Conservation (phyloP, 2,888 invertebrate species). For the Catotricha subobsoleta region DNA sequence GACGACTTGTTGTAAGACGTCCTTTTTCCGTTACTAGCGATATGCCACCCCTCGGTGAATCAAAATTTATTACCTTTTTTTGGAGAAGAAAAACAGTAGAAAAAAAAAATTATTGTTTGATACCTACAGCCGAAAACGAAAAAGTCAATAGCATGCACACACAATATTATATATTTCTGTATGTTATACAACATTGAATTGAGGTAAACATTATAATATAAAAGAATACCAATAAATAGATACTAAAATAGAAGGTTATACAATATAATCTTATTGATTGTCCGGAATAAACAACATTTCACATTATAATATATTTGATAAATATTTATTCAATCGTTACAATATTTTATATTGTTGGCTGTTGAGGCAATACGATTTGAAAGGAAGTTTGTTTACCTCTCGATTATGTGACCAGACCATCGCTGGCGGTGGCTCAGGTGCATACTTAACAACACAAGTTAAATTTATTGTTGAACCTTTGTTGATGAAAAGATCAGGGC, state of each 20-base stretch:
- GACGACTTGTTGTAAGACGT: slow-evolving; percentile 58
- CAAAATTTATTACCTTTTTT: slow-evolving; percentile 79
- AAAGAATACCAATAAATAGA: too few relatives aligned
- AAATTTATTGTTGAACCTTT: slow-evolving; percentile 76
- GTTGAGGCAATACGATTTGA: not conserved
- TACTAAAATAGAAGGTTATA: too few relatives aligned
- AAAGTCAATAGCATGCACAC: not conserved
- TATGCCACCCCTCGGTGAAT: slow-evolving; percentile 77
- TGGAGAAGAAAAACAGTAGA: slow-evolving; percentile 17
- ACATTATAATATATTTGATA: too few relatives aligned
- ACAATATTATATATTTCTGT: too few relatives aligned
- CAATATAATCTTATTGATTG: too few relatives aligned
- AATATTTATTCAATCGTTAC: too few relatives aligned
- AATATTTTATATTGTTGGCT: too few relatives aligned
- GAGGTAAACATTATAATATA: too few relatives aligned
- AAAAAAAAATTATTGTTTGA: not conserved
- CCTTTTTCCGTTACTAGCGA: slow-evolving; percentile 83
- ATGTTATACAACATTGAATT: too few relatives aligned
- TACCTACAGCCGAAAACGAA: too few relatives aligned
- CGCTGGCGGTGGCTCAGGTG: slow-evolving; percentile 66
- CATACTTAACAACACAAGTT: slow-evolving; percentile 66
- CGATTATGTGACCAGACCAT: slow-evolving; percentile 71
- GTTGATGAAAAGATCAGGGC: slow-evolving; percentile 68
- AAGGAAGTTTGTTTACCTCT: slow-evolving; percentile 28
- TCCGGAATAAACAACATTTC: too few relatives aligned